Evolutionary conservation across 1,140 invertebrate genomes (phyloP), one percentile per base, ranked within the genome.

Genomic region (Meloidogyne floridensis): DNA sequence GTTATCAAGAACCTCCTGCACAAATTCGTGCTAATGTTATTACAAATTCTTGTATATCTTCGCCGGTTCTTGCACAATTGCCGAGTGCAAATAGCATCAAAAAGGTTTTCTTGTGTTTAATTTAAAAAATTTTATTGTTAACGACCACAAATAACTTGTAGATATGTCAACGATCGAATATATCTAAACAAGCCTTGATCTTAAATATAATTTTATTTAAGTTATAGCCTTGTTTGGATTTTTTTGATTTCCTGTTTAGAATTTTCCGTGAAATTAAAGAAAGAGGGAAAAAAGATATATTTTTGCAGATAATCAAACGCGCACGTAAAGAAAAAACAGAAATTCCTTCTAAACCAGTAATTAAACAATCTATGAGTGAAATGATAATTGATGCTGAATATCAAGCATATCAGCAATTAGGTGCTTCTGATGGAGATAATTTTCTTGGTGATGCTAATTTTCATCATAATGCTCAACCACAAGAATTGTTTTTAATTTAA

Each of bases 11-110:
- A 54, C 59, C 59, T 65, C 59, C 59, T 65, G 59, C 59, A 18
- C 59, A 65, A 15, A 65, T 65, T 65, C 15, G 59, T 15, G 59
- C 59, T n/a, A 65, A 65, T 65, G 59, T 65, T n/a, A 65, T 65
- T n/a, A 65, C 59, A 65, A 65, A n/a, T 65, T 65, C 15, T 2
- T n/a, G n/a, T 65, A 65, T 65, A 7, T 65, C 59, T n/a, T 65
- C 59, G 6, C 59, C 59, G n/a, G 59, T 65, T 65, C 59, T 75
- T 75, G 74, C 74, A 32, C 20, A 75, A 43, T 54, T 75, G 74
- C 74, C 74, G 8, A 75, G 74, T 75, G 18, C 74, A 0, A 32
- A 75, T 47, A 59, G 20, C 9, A 75, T 75, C 42, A 75, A 75
- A 43, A 32, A 75, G 74, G 74, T 75, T 75, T 65, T 47, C 47